These are phyloP conservation scores for Stegodyphus dumicola DNA, from an alignment of 1,140 invertebrate genomes.

Conservation along the genomic window DNA sequence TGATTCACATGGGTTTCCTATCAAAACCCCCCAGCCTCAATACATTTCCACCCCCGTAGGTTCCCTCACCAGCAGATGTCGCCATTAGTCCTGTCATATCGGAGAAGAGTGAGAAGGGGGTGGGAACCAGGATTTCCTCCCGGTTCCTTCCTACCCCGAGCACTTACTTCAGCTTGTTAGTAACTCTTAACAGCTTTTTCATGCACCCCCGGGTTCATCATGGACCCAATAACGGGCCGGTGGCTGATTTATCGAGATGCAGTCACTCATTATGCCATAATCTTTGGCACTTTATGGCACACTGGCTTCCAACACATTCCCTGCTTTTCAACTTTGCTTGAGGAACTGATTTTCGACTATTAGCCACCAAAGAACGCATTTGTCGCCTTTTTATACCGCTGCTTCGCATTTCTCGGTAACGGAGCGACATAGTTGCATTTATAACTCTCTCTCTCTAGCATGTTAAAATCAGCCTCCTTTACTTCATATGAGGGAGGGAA, in stretches of 20 bases:
- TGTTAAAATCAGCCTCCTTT: too few species aligned
- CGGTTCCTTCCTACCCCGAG: conserved; percentile 7
- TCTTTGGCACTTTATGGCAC: conserved; percentile 40
- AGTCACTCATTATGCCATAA: conserved; percentile 35
- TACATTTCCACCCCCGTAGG: neutral
- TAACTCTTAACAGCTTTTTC: conserved; percentile 57
- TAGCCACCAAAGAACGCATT: conserved; percentile 16
- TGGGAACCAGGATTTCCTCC: conserved; percentile 16
- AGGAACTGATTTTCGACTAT: conserved; percentile 21
- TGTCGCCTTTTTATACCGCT: neutral
- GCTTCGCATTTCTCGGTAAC: neutral
- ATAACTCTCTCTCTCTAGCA: neutral
- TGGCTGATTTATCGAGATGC: conserved; percentile 35
- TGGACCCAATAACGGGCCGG: conserved; percentile 29
- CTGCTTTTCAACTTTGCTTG: neutral
- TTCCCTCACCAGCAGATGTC: neutral
- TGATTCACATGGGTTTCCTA: conserved; percentile 22
- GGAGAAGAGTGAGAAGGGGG: neutral
- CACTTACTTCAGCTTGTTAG: conserved; percentile 53
- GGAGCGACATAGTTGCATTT: neutral
- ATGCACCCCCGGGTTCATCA: conserved; percentile 49
- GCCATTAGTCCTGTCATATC: neutral
- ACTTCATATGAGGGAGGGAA: neutral
- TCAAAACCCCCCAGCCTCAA: neutral
- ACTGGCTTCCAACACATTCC: neutral